phyloP scores from a whole-genome alignment of 1,140 invertebrate genomes.

The Mylabris phalerata region DNA sequence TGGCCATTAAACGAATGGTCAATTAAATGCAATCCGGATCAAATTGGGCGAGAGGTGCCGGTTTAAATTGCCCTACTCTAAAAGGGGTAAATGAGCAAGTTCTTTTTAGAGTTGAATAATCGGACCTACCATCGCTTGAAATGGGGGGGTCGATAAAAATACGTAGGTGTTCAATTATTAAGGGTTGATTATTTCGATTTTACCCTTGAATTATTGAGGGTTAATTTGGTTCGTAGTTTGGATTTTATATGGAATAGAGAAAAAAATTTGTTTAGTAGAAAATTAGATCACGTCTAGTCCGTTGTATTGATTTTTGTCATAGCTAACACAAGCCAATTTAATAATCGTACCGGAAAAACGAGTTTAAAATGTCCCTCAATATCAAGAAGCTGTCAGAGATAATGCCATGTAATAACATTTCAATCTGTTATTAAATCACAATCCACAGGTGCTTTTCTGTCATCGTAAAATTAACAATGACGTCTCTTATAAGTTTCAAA shows the following conservation, averaged over 20 bases:
- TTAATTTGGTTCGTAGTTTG: too few species aligned
- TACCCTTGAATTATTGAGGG: too few species aligned
- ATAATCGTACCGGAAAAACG: slow-evolving; percentile 17
- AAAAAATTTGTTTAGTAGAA: too few species aligned
- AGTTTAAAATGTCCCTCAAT: slow-evolving; percentile 18
- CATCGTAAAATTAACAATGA: slow-evolving; percentile 5
- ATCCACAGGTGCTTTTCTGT: slow-evolving; percentile 17
- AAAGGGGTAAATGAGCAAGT: slow-evolving; percentile 8
- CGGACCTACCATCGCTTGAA: too few species aligned
- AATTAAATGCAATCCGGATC: slow-evolving; percentile 24
- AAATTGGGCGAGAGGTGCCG: slow-evolving; percentile 23
- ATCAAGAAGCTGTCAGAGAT: slow-evolving; percentile 21
- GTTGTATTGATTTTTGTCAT: slow-evolving; percentile 4
- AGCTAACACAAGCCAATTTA: slow-evolving; percentile 21
- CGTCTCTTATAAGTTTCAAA: background rate
- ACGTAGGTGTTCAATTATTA: too few species aligned
- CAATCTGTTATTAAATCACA: slow-evolving; percentile 24
- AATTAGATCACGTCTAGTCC: too few species aligned
- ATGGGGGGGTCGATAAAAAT: too few species aligned
- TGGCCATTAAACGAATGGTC: slow-evolving; percentile 2
- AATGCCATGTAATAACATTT: slow-evolving; percentile 21
- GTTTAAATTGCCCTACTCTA: slow-evolving; percentile 18
- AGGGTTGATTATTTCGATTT: too few species aligned
- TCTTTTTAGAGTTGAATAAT: too few species aligned
- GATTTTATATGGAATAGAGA: too few species aligned